Evolutionary conservation across 2,113 vertebrate species (phyloP).

Genomic region (Eptesicus fuscus): DNA sequence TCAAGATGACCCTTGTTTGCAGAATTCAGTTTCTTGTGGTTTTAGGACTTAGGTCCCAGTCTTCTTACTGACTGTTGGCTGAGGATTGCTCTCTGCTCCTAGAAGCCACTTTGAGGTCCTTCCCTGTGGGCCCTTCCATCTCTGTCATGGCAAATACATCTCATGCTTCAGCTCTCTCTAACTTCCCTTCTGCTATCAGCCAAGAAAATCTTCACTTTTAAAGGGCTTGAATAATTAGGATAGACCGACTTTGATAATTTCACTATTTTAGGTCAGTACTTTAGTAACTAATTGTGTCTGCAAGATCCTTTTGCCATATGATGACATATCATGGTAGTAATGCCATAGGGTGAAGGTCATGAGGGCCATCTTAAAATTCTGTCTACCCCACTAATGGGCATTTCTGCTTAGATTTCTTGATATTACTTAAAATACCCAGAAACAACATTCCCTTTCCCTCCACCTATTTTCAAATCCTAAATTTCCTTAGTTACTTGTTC

Average conservation of each 20-base stretch:
- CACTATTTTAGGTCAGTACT: background rate
- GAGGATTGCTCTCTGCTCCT: background rate
- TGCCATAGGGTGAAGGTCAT: background rate
- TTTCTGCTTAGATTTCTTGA: background rate
- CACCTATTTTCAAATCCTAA: background rate
- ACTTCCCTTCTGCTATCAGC: background rate
- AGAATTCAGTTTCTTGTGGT: background rate
- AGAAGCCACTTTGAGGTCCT: background rate
- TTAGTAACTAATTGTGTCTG: background rate
- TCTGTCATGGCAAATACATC: background rate
- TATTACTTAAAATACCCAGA: background rate
- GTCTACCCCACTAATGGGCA: background rate
- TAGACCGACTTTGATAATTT: background rate
- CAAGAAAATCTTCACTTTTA: background rate
- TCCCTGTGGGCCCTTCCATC: background rate
- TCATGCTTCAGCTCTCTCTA: background rate
- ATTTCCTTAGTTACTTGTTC: background rate
- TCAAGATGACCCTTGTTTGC: background rate
- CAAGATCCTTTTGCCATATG: background rate
- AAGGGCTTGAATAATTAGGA: background rate
- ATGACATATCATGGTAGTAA: background rate
- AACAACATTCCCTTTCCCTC: background rate
- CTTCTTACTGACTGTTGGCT: background rate
- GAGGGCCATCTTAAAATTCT: background rate
- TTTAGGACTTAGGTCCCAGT: background rate